phyloP scores from a whole-genome alignment of 2,113 vertebrate species.

The Cercopithecus mona region DNA sequence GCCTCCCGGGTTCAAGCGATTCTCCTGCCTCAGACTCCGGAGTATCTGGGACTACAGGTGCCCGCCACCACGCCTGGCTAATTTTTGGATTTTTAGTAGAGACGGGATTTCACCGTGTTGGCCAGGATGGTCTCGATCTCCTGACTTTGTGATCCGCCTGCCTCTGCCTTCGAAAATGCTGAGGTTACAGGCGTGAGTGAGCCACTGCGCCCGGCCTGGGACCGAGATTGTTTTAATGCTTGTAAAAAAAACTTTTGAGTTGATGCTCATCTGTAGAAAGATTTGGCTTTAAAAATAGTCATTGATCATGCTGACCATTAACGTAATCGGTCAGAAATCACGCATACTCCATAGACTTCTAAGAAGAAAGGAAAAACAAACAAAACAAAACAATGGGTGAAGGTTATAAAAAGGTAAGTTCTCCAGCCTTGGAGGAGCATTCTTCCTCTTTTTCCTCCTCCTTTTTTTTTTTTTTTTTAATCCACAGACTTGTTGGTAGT shows the following conservation, averaged over 20 bases:
- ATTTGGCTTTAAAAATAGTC: conserved; percentile 9
- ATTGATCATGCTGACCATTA: background rate
- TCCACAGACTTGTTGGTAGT: background rate
- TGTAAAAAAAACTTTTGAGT: conserved; percentile 30
- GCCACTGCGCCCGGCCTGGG: too few relatives aligned
- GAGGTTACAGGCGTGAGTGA: too few relatives aligned
- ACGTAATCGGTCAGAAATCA: background rate
- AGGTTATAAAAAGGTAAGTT: background rate
- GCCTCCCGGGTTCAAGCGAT: too few relatives aligned
- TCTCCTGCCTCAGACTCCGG: too few relatives aligned
- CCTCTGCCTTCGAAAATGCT: too few relatives aligned
- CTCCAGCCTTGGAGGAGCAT: background rate
- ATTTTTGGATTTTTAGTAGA: too few relatives aligned
- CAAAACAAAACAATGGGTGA: background rate
- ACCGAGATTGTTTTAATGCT: background rate
- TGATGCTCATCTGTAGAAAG: conserved; percentile 19
- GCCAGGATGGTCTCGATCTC: too few relatives aligned
- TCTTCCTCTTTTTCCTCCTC: background rate
- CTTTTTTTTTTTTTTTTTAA: background rate
- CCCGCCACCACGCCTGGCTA: too few relatives aligned
- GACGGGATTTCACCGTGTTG: too few relatives aligned
- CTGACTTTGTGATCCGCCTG: too few relatives aligned
- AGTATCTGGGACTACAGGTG: too few relatives aligned
- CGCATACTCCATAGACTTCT: background rate
- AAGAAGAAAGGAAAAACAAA: background rate